Conservation (phyloP, 2,113 vertebrate genomes). For the Sturnus vulgaris region DNA sequence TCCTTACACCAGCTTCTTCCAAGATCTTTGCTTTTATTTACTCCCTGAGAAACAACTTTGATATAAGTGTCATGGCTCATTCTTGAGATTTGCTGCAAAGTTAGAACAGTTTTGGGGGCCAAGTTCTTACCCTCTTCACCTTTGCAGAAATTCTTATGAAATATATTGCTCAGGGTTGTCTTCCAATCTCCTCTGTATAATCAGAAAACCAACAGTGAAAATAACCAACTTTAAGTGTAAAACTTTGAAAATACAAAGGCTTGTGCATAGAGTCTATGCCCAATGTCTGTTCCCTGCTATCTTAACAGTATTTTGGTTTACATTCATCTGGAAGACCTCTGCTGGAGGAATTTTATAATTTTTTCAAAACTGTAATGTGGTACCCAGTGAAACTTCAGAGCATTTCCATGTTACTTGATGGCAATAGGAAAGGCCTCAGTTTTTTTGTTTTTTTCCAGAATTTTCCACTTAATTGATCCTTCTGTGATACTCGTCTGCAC, state of each 20-base stretch:
- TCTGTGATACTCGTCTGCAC: not conserved
- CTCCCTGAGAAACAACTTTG: not conserved
- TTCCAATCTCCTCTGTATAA: not conserved
- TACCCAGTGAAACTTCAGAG: not conserved
- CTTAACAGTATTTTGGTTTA: not conserved
- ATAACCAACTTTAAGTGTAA: not conserved
- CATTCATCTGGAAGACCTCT: not conserved
- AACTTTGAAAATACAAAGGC: not conserved
- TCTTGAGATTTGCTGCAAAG: not conserved
- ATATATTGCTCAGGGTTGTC: not conserved
- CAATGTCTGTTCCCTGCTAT: not conserved
- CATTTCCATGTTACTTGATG: not conserved
- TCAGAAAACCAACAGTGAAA: not conserved
- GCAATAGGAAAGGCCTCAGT: not conserved
- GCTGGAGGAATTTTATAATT: not conserved
- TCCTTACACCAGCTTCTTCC: not conserved
- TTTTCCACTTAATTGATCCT: not conserved
- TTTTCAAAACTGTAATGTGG: not conserved
- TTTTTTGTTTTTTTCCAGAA: not conserved
- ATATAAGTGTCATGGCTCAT: not conserved
- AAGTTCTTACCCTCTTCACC: not conserved
- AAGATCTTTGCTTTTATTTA: not conserved
- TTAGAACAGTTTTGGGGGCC: not conserved
- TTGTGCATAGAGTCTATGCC: not conserved
- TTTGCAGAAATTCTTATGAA: not conserved